phyloP scores from a whole-genome alignment of 2,797 vertebrate genomes.

The Hydrolagus colliei region DNA sequence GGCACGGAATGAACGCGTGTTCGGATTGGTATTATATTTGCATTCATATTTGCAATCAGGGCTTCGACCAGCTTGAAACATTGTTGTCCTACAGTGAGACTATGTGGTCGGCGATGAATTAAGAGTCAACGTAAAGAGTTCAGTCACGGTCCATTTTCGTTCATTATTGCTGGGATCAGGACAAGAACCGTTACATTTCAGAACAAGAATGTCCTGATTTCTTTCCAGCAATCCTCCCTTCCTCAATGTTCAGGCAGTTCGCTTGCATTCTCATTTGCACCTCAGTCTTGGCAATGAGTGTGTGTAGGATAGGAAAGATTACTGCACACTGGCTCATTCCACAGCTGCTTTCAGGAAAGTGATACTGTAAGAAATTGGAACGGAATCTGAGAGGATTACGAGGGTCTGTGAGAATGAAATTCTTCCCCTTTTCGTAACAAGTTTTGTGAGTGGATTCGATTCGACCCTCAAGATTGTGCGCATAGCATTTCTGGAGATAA shows the following conservation, averaged over 20 bases:
- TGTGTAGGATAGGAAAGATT: background rate
- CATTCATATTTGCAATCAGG: background rate
- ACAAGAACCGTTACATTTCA: constrained; percentile 21
- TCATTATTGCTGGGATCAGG: background rate
- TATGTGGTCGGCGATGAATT: background rate
- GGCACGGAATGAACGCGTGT: background rate
- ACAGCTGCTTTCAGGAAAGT: background rate
- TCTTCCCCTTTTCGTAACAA: background rate
- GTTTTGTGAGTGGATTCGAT: background rate
- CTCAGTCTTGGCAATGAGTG: background rate
- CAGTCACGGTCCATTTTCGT: background rate
- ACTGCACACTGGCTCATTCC: background rate
- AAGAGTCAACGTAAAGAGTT: background rate
- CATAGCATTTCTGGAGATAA: background rate
- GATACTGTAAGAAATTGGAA: constrained; percentile 10
- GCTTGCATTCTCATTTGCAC: constrained; percentile 5
- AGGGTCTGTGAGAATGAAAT: background rate
- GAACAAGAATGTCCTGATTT: constrained; percentile 15
- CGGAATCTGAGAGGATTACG: constrained; percentile 14
- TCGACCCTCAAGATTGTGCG: background rate
- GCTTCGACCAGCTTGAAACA: background rate
- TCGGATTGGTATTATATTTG: background rate
- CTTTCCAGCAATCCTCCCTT: constrained; percentile 10
- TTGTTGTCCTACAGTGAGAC: background rate
- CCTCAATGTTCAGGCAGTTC: background rate